Conservation (phyloP, 2,888 invertebrate genomes). For the Acholoe squamosa region DNA sequence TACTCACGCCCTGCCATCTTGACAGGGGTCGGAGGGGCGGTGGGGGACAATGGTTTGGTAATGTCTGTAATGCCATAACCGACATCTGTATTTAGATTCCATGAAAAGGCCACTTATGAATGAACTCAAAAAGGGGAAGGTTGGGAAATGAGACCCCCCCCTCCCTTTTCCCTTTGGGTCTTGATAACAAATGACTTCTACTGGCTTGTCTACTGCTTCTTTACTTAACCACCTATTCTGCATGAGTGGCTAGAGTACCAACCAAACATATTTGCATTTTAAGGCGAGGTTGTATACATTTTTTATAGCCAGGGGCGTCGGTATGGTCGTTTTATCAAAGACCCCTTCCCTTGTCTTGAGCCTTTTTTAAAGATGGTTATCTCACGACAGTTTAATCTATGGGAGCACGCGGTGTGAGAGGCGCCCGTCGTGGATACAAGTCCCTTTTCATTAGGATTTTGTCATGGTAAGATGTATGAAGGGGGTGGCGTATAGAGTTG, state of each 20-base stretch:
- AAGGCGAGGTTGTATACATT: too few relatives aligned
- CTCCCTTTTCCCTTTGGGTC: not conserved
- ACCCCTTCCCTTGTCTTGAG: too few relatives aligned
- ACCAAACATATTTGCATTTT: too few relatives aligned
- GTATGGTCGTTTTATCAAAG: too few relatives aligned
- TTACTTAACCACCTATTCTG: too few relatives aligned
- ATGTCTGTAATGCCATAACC: constrained; percentile 14
- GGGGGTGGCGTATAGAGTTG: not conserved
- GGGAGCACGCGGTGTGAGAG: not conserved
- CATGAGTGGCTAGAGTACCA: too few relatives aligned
- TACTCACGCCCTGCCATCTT: not conserved
- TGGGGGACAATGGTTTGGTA: constrained; percentile 24
- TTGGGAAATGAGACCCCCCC: not conserved
- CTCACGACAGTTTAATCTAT: not conserved
- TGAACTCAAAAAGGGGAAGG: constrained; percentile 31
- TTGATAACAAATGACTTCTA: not conserved
- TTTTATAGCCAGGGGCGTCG: too few relatives aligned
- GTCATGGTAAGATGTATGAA: not conserved
- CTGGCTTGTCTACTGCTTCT: too few relatives aligned
- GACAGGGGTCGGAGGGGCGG: not conserved
- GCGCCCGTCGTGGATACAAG: not conserved
- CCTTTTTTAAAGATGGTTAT: not conserved
- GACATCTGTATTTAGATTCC: constrained; percentile 7
- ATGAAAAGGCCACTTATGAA: constrained; percentile 30
- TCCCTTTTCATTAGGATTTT: constrained; percentile 20